Conservation (phyloP, 2,113 vertebrate genomes). For the Propithecus coquereli region DNA sequence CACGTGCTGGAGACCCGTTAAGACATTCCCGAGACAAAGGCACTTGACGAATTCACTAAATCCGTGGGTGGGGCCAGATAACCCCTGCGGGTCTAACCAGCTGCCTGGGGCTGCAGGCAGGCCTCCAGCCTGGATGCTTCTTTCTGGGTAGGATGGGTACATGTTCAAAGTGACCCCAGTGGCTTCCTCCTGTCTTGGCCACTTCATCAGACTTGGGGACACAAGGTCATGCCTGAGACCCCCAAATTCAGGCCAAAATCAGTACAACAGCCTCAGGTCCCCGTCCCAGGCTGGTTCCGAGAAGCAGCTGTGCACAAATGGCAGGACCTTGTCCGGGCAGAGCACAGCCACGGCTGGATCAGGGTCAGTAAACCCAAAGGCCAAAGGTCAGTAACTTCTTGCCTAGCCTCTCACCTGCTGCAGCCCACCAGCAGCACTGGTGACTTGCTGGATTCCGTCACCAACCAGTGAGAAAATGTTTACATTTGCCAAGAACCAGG, state of each 20-base stretch:
- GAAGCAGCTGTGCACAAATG: fast-evolving
- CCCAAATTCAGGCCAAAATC: background rate
- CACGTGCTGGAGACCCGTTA: fast-evolving
- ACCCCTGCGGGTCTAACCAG: background rate
- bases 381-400: background rate
- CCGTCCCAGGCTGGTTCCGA: fast-evolving
- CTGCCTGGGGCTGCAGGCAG: fast-evolving
- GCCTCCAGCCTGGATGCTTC: background rate
- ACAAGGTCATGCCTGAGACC: background rate
- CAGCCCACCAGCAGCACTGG: fast-evolving
- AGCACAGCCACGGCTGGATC: fast-evolving
- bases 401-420: fast-evolving
- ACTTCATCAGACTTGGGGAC: background rate
- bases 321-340: background rate
- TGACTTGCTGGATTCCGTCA: background rate
- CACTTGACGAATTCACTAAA: fast-evolving
- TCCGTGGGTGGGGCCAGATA: fast-evolving
- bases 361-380: background rate
- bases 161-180: background rate
- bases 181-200: background rate
- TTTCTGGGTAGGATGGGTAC: fast-evolving
- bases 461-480: background rate
- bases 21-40: fast-evolving
- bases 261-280: background rate
- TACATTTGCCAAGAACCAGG: background rate